Evolutionary conservation across 2,113 vertebrate species (phyloP).

Genomic region (Bathybates hornii): DNA sequence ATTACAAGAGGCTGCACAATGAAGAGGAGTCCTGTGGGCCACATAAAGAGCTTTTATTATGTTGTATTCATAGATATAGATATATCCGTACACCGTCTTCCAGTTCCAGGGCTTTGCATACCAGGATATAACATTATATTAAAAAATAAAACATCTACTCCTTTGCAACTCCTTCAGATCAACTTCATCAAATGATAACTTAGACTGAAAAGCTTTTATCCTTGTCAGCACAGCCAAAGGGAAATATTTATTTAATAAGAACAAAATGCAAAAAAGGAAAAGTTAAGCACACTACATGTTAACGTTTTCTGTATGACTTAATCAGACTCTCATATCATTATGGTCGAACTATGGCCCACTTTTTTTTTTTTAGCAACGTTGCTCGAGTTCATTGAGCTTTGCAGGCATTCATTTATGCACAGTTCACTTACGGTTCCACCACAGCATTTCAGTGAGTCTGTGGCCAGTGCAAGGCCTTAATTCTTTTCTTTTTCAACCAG

Average conservation of each 20-base stretch:
- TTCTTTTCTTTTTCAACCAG: background rate
- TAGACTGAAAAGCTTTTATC: background rate
- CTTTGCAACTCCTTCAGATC: background rate
- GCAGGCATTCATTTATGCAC: background rate
- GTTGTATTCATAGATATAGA: background rate
- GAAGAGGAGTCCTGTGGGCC: slow-evolving; percentile 80
- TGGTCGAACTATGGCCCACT: background rate
- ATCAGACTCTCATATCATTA: background rate
- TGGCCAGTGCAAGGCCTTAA: background rate
- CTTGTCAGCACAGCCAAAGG: background rate
- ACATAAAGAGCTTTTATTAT: background rate
- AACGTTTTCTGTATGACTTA: background rate
- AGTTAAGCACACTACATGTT: background rate
- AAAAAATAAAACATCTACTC: background rate
- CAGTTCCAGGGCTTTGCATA: background rate
- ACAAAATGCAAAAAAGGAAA: background rate
- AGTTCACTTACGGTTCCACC: background rate
- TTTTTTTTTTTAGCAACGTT: background rate
- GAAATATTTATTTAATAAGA: background rate
- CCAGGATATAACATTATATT: background rate
- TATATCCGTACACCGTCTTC: rapidly evolving
- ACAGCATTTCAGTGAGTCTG: background rate
- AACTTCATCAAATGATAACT: background rate
- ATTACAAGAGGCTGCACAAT: slow-evolving; percentile 88
- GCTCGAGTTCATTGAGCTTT: background rate